A percentile compares a stretch with the other conserved stretches of the same genome.
phyloP scores from a whole-genome alignment of 2,888 invertebrate species.

The Lacanobia oleracea region DNA sequence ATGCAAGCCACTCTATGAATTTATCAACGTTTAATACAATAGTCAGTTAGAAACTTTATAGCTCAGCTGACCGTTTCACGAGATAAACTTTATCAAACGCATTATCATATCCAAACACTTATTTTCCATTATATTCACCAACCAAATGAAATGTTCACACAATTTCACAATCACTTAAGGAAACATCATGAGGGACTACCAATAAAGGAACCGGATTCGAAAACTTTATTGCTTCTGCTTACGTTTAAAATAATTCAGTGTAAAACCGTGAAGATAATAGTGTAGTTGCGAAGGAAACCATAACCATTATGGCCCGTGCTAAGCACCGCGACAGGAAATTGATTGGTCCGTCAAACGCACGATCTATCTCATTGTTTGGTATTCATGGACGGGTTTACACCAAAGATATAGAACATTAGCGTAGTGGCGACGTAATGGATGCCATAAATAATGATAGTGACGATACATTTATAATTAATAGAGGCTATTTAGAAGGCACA shows the following conservation, averaged over 20 bases:
- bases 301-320: conserved; percentile 70
- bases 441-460: conserved; percentile 29
- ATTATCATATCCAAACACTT: conserved; percentile 61
- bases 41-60: conserved; percentile 52
- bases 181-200: conserved; percentile 56
- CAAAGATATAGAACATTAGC: conserved; percentile 19
- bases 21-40: conserved; percentile 52
- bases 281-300: conserved; percentile 69
- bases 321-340: conserved; percentile 58
- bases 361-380: conserved; percentile 43
- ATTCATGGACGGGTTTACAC: conserved; percentile 57
- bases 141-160: conserved; percentile 58
- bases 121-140: conserved; percentile 56
- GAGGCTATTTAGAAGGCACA: conserved; percentile 46
- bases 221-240: conserved; percentile 67
- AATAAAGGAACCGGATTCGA: conserved; percentile 68
- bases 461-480: conserved; percentile 49
- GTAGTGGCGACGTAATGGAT: conserved; percentile 44
- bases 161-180: conserved; percentile 60
- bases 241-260: conserved; percentile 68
- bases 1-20: conserved; percentile 33
- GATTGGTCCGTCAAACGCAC: conserved; percentile 48
- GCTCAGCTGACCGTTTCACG: conserved; percentile 41
- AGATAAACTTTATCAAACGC: conserved; percentile 64
- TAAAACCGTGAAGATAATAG: conserved; percentile 67